Percentiles rank a stretch among this genome's conserved stretches.
These are phyloP conservation scores for Aythya fuligula DNA, from an alignment of 2,797 vertebrate species.

Conservation along the genomic window DNA sequence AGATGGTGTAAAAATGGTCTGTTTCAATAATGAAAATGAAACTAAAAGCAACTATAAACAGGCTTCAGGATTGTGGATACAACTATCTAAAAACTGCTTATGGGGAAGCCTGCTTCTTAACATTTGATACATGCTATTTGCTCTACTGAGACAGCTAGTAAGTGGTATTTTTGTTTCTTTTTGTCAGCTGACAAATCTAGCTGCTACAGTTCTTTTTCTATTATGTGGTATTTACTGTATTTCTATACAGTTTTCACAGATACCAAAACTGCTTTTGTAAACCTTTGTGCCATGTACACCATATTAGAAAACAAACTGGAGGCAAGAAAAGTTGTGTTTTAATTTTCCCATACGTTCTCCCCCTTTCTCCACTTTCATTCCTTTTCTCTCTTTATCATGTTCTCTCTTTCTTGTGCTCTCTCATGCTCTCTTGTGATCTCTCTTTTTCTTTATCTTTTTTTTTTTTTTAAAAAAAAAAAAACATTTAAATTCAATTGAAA, in stretches of 20 bases:
- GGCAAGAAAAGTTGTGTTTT: not conserved
- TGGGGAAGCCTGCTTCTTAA: not conserved
- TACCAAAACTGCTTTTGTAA: not conserved
- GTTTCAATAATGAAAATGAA: conserved; percentile 25
- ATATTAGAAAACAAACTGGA: not conserved
- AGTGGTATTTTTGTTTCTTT: conserved; percentile 7
- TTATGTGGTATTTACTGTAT: not conserved
- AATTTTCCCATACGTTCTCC: not conserved
- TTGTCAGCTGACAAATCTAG: not conserved
- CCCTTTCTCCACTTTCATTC: not conserved
- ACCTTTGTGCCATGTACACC: not conserved
- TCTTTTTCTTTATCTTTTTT: too few relatives aligned
- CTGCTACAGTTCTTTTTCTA: not conserved
- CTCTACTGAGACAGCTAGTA: not conserved
- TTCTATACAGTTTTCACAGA: not conserved
- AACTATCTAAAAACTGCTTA: not conserved
- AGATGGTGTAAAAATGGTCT: not conserved
- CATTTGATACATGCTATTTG: not conserved
- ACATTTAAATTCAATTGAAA: conserved; percentile 24
- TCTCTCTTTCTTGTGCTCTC: not conserved
- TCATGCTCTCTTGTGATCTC: too few relatives aligned
- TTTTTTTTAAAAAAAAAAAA: not conserved
- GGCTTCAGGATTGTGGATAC: not conserved
- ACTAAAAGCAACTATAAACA: not conserved
- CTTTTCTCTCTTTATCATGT: not conserved